These are phyloP conservation scores for Teleopsis dalmanni DNA, from an alignment of 1,140 invertebrate species.

Conservation along the genomic window DNA sequence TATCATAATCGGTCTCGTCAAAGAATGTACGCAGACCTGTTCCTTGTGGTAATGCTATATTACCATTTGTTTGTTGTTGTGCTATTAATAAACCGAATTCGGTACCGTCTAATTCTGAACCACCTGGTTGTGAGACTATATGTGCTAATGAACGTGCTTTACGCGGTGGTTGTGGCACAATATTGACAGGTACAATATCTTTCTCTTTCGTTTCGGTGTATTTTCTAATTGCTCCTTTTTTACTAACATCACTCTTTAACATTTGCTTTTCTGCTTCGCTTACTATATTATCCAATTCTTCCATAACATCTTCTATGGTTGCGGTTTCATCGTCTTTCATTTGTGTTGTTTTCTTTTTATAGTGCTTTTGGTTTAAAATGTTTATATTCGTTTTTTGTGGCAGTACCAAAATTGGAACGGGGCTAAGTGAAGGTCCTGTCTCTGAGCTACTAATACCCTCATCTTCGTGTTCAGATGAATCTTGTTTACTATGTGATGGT, in stretches of 20 bases:
- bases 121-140: slow-evolving; percentile 41
- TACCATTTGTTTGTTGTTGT: slow-evolving; percentile 22
- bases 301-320: slow-evolving; percentile 80
- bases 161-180: slow-evolving; percentile 56
- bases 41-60: slow-evolving; percentile 23
- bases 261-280: slow-evolving; percentile 72
- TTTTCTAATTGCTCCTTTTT: slow-evolving; percentile 11
- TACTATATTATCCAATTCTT: slow-evolving; percentile 74
- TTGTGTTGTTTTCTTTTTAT: slow-evolving; percentile 48
- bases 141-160: slow-evolving; percentile 51
- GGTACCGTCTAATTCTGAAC: slow-evolving; percentile 36
- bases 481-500: slow-evolving; percentile 49
- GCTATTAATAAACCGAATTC: slow-evolving; percentile 34
- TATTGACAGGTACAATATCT: slow-evolving; percentile 56
- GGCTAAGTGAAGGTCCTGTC: slow-evolving; percentile 57
- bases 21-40: slow-evolving; percentile 36
- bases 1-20: slow-evolving; percentile 44
- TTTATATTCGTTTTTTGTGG: slow-evolving; percentile 34
- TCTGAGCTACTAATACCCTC: slow-evolving; percentile 80
- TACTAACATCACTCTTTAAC: slow-evolving; percentile 37
- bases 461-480: slow-evolving; percentile 74
- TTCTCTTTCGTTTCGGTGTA: slow-evolving; percentile 46
- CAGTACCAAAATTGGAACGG: slow-evolving; percentile 46
- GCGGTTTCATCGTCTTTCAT: slow-evolving; percentile 50
- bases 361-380: slow-evolving; percentile 31